These are phyloP conservation scores for Mola mola DNA, from an alignment of 2,113 vertebrate genomes.

Conservation along the genomic window DNA sequence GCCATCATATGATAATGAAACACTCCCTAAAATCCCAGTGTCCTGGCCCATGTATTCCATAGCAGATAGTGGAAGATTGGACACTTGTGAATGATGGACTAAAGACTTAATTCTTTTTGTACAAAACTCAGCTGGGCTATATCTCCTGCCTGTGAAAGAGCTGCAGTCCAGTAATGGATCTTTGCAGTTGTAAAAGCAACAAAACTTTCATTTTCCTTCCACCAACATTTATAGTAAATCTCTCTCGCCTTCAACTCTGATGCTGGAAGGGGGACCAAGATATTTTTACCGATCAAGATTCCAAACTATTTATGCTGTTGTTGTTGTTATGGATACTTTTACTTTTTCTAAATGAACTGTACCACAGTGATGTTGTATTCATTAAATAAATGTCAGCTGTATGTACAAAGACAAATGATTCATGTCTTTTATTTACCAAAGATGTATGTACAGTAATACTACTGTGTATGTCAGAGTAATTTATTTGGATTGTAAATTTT, in stretches of 20 bases:
- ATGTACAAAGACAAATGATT: conserved; percentile 41
- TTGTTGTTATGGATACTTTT: conserved; percentile 45
- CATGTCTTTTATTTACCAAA: neutral
- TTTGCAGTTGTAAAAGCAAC: conserved; percentile 48
- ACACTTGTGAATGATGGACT: too few relatives aligned
- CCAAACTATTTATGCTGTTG: conserved; percentile 78
- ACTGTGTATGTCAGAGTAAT: too few relatives aligned
- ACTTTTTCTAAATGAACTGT: conserved; percentile 73
- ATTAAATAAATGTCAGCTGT: conserved; percentile 78
- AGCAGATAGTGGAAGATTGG: too few relatives aligned
- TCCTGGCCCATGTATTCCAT: too few relatives aligned
- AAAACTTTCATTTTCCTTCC: conserved; percentile 26
- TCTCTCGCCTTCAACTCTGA: conserved; percentile 15
- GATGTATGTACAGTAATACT: too few relatives aligned
- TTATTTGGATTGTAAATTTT: too few relatives aligned
- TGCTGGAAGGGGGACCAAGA: conserved; percentile 72
- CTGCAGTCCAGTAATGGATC: neutral
- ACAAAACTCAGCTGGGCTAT: too few relatives aligned
- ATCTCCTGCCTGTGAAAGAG: neutral
- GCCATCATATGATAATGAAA: neutral
- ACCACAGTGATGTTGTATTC: conserved; percentile 78
- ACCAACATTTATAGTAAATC: conserved; percentile 2
- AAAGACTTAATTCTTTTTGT: too few relatives aligned
- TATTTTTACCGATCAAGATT: conserved; percentile 73
- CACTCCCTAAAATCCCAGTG: too few relatives aligned